Percentiles rank a stretch among this genome's conserved stretches.
These are phyloP conservation scores for Drosophila longiperda DNA, from an alignment of 2,888 invertebrate species.

Conservation along the genomic window DNA sequence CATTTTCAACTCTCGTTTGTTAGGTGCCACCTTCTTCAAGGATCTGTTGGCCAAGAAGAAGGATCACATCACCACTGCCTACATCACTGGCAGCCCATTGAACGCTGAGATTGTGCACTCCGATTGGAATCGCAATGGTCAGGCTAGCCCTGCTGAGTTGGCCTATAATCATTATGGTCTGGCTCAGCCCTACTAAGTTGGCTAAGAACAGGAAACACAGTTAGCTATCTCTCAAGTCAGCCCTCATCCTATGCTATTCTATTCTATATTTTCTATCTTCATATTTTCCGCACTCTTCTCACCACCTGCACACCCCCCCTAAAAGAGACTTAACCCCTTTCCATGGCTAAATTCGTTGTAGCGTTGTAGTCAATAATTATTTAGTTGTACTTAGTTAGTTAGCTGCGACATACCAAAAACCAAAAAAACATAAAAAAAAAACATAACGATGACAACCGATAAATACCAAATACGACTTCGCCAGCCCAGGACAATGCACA, in stretches of 20 bases:
- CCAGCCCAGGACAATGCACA: constrained; percentile 71
- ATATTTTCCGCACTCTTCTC: constrained; percentile 22
- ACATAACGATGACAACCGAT: constrained; percentile 35
- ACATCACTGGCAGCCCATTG: constrained; percentile 85
- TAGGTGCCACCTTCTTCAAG: constrained; percentile 85
- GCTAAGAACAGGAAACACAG: background rate
- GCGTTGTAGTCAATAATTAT: constrained; percentile 78
- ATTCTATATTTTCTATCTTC: constrained; percentile 8
- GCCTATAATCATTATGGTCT: constrained; percentile 85
- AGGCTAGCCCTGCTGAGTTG: constrained; percentile 83
- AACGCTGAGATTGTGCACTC: constrained; percentile 85
- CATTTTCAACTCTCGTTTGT: background rate
- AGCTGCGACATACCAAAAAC: constrained; percentile 82
- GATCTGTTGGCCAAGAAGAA: constrained; percentile 85
- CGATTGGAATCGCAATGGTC: constrained; percentile 85
- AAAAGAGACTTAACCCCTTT: constrained; percentile 58
- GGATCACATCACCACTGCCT: constrained; percentile 85
- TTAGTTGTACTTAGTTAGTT: constrained; percentile 81
- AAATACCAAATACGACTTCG: constrained; percentile 55
- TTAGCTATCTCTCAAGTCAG: constrained; percentile 8
- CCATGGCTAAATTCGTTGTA: constrained; percentile 74
- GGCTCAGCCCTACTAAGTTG: constrained; percentile 83
- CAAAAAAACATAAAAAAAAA: constrained; percentile 34
- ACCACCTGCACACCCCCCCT: constrained; percentile 16
- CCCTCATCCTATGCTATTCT: constrained; percentile 20